phyloP scores from a whole-genome alignment of 2,888 invertebrate species.

The Sarcophaga carnaria region DNA sequence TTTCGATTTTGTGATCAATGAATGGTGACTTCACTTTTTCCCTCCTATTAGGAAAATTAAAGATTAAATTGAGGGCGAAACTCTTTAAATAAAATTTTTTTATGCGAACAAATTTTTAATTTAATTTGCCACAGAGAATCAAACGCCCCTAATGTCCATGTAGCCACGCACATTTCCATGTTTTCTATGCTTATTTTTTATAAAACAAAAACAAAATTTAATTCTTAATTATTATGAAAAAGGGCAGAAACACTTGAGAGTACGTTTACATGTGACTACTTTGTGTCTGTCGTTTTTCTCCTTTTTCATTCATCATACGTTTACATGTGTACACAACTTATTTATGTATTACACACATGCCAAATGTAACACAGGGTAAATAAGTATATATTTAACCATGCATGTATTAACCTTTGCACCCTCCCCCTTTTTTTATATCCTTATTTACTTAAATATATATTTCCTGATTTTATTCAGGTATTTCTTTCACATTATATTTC shows the following conservation, averaged over 20 bases:
- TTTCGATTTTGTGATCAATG: no score
- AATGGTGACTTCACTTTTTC: no score
- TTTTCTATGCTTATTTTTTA: neutral
- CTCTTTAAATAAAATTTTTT: no score
- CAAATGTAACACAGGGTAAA: neutral
- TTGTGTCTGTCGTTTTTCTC: conserved; percentile 18
- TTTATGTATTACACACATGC: neutral
- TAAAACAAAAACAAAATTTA: conserved; percentile 42
- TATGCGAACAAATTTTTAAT: no score
- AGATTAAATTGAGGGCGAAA: no score
- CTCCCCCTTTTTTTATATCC: conserved; percentile 7
- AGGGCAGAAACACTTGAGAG: conserved; percentile 55
- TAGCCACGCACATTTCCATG: neutral
- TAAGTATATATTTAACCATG: conserved; percentile 3
- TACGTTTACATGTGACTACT: conserved; percentile 65
- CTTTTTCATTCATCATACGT: conserved; percentile 8
- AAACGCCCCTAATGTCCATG: neutral
- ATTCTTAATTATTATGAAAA: conserved; percentile 61
- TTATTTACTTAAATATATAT: conserved; percentile 33
- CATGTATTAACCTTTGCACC: neutral
- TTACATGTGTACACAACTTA: neutral
- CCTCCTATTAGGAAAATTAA: rapidly evolving
- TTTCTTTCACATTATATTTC: conserved; percentile 5
- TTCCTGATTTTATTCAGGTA: conserved; percentile 37
- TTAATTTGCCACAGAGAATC: no score